A percentile compares a stretch with the other conserved stretches of the same genome.
Evolutionary conservation across 2,113 vertebrate genomes (phyloP).

Genomic region (Oncorhynchus clarkii): DNA sequence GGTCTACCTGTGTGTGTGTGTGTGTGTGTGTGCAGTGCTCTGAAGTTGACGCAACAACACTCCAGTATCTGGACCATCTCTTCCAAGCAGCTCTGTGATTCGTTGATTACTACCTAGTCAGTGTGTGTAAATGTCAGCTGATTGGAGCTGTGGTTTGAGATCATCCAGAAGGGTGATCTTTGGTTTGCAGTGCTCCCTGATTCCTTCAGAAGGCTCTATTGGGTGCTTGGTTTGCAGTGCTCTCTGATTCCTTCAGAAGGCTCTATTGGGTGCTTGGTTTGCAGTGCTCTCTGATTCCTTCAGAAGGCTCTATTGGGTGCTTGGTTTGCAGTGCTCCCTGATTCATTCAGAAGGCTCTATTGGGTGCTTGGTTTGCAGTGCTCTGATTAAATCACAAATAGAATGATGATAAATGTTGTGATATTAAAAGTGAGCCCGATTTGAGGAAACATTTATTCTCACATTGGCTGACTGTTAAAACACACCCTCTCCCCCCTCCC

Average conservation of each 20-base stretch:
- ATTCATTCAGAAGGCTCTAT: too few species aligned
- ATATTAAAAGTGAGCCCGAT: not conserved
- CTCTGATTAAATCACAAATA: not conserved
- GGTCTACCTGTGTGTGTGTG: constrained; percentile 97
- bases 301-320: too few species aligned
- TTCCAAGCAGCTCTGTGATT: too few species aligned
- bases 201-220: too few species aligned
- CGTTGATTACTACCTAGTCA: constrained; percentile 17
- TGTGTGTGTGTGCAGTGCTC: constrained; percentile 66
- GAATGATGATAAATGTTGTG: not conserved
- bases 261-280: constrained; percentile 19
- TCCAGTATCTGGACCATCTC: too few species aligned
- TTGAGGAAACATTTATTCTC: not conserved
- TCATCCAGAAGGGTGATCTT: too few species aligned
- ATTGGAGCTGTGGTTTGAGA: too few species aligned
- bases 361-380: too few species aligned
- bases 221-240: too few species aligned
- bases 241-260: too few species aligned
- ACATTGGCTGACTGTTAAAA: not conserved
- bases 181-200: too few species aligned
- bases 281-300: not conserved
- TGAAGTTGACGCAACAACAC: too few species aligned
- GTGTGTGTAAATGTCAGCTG: not conserved
- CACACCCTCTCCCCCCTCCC: not conserved
- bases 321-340: not conserved